A percentile compares a stretch with the other conserved stretches of the same genome.
Conservation (phyloP, 1,140 invertebrate species). For the Holcopasites calliopsidis region DNA sequence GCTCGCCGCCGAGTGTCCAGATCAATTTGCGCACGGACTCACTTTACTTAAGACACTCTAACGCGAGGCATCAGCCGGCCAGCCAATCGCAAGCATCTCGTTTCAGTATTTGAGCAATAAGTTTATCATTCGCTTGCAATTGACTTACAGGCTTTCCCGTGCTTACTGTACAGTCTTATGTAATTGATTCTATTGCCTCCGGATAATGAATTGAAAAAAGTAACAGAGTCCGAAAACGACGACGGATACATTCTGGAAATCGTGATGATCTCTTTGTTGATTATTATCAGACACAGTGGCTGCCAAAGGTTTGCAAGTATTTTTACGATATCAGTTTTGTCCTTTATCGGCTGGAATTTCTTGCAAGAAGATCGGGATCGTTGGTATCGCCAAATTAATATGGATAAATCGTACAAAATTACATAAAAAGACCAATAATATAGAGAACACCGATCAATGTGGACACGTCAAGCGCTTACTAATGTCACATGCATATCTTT, state of each 20-base stretch:
- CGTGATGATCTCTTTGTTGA: not conserved
- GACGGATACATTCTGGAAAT: conserved; percentile 23
- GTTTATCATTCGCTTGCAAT: conserved; percentile 49
- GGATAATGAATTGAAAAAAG: not conserved
- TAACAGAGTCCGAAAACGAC: conserved; percentile 1
- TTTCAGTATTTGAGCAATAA: conserved; percentile 61
- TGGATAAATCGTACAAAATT: too few relatives aligned
- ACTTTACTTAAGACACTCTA: conserved; percentile 65
- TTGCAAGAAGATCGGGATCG: too few relatives aligned
- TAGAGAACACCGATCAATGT: too few relatives aligned
- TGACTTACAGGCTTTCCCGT: conserved; percentile 39
- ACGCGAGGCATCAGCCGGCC: conserved; percentile 56
- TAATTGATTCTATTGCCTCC: conserved; percentile 51
- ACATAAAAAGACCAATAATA: too few relatives aligned
- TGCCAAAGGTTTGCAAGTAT: too few relatives aligned
- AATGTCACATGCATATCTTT: too few relatives aligned
- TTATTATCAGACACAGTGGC: too few relatives aligned
- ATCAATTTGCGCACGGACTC: conserved; percentile 57
- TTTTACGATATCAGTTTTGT: too few relatives aligned
- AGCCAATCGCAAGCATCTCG: conserved; percentile 58
- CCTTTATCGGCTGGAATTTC: too few relatives aligned
- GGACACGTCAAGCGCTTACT: too few relatives aligned
- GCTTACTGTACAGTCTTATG: conserved; percentile 52
- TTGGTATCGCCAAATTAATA: too few relatives aligned
- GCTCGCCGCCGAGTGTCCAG: conserved; percentile 47